A percentile compares a stretch with the other conserved stretches of the same genome.
Evolutionary conservation across 2,888 invertebrate species (phyloP).

Genomic region (Sinopyrophorus schimmeli): DNA sequence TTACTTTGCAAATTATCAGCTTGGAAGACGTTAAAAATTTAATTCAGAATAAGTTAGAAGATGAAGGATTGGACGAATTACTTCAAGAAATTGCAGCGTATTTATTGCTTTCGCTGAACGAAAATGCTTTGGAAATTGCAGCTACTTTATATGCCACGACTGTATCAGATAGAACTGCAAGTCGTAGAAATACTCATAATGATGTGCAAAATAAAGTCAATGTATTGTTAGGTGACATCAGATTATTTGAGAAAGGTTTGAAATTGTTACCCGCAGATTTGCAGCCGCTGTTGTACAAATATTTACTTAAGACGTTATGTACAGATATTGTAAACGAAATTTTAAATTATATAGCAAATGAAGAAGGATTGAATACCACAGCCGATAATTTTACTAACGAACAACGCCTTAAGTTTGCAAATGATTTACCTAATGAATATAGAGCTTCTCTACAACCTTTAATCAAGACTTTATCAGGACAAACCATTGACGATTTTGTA

Average conservation of each 20-base stretch:
- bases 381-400: conserved; percentile 65
- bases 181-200: conserved; percentile 76
- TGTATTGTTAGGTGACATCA: conserved; percentile 71
- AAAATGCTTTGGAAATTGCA: conserved; percentile 67
- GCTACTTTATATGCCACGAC: conserved; percentile 75
- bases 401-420: conserved; percentile 71
- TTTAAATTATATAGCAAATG: conserved; percentile 76
- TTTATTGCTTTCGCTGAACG: conserved; percentile 73
- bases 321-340: conserved; percentile 81
- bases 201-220: conserved; percentile 84
- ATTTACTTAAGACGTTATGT: conserved; percentile 82
- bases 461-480: conserved; percentile 70
- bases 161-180: conserved; percentile 70
- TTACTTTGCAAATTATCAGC: conserved; percentile 67
- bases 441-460: conserved; percentile 67
- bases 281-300: conserved; percentile 74
- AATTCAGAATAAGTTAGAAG: conserved; percentile 65
- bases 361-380: conserved; percentile 67
- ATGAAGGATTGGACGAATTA: conserved; percentile 75
- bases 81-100: conserved; percentile 68
- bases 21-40: conserved; percentile 68
- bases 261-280: conserved; percentile 64
- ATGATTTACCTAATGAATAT: conserved; percentile 70
- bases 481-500: conserved; percentile 78
- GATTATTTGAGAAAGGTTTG: conserved; percentile 80